Evolutionary conservation across 1,140 invertebrate species (phyloP).

Genomic region (Anastatus disparis): DNA sequence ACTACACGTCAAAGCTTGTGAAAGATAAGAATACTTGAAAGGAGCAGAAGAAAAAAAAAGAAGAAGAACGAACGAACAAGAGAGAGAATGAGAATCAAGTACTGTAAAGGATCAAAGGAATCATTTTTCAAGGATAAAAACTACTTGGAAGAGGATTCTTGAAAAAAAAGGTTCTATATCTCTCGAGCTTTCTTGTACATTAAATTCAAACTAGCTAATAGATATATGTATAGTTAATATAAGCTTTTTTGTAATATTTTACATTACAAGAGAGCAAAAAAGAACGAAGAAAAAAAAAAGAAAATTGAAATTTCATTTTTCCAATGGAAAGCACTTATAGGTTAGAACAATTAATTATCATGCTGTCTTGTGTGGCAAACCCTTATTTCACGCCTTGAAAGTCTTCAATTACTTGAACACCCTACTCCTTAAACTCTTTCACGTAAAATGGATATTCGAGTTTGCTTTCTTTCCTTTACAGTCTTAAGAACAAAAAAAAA

Average conservation of each 20-base stretch:
- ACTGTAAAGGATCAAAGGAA: background rate
- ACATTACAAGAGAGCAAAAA: too few relatives aligned
- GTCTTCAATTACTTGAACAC: slow-evolving; percentile 52
- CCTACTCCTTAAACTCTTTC: slow-evolving; percentile 41
- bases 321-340: too few relatives aligned
- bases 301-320: too few relatives aligned
- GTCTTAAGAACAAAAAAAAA: background rate
- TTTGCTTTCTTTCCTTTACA: background rate
- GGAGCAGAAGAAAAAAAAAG: too few relatives aligned
- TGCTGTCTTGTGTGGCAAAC: slow-evolving; percentile 50
- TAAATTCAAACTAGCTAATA: too few relatives aligned
- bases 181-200: too few relatives aligned
- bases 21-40: too few relatives aligned
- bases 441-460: slow-evolving; percentile 15
- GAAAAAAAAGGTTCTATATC: too few relatives aligned
- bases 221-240: too few relatives aligned
- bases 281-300: too few relatives aligned
- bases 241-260: too few relatives aligned
- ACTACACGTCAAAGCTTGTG: background rate
- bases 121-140: slow-evolving; percentile 6
- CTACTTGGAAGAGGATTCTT: too few relatives aligned
- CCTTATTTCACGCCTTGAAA: slow-evolving; percentile 53
- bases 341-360: slow-evolving; percentile 50
- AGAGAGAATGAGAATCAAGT: background rate
- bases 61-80: background rate